Conservation (phyloP, 2,888 invertebrate species). For the Leptopilina drosophilae region DNA sequence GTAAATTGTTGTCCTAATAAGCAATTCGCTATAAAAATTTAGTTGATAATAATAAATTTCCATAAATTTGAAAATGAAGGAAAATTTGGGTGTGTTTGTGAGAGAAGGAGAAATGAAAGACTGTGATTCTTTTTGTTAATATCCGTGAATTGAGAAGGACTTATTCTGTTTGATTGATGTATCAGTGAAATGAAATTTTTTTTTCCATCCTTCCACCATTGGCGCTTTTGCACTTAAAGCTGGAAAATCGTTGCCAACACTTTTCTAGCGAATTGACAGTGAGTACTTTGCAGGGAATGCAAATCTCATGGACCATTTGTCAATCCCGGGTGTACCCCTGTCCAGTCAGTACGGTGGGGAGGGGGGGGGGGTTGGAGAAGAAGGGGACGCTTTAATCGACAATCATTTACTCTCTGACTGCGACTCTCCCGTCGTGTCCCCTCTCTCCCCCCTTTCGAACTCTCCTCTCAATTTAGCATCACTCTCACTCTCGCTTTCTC, state of each 20-base stretch:
- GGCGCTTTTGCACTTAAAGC: conserved; percentile 8
- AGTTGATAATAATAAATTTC: too few species aligned
- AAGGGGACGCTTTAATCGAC: conserved; percentile 72
- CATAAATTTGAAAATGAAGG: neutral
- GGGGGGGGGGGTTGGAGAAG: too few species aligned
- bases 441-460: conserved; percentile 14
- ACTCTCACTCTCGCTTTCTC: conserved; percentile 30
- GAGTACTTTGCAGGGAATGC: conserved; percentile 68
- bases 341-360: conserved; percentile 52
- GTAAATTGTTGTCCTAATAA: too few species aligned
- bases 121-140: conserved; percentile 13
- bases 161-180: conserved; percentile 29
- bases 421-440: conserved; percentile 13
- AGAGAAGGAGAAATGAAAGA: conserved; percentile 18
- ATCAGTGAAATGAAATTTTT: conserved; percentile 38
- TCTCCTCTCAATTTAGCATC: conserved; percentile 22
- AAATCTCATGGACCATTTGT: conserved; percentile 74
- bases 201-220: neutral
- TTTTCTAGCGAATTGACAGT: conserved; percentile 65
- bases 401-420: conserved; percentile 69
- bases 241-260: conserved; percentile 51
- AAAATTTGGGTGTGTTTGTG: neutral
- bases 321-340: conserved; percentile 62
- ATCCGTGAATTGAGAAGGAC: neutral
- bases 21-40: too few species aligned